Evolutionary conservation across 2,113 vertebrate species (phyloP).

Genomic region (Centropus unirufus): DNA sequence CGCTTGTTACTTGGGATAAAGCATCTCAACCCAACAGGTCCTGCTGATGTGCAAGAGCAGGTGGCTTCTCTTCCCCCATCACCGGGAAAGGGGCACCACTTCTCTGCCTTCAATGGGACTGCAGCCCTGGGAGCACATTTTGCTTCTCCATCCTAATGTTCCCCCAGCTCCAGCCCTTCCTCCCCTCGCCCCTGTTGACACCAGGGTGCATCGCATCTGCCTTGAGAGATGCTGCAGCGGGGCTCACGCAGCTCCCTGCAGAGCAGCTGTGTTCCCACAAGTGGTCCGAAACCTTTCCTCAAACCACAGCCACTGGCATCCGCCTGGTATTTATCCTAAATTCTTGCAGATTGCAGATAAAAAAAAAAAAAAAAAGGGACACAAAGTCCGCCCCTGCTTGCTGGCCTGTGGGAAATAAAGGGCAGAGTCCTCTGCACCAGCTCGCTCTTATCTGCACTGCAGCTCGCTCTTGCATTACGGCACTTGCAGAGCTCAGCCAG

Average conservation of each 20-base stretch:
- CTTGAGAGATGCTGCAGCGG: accelerated
- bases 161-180: background rate
- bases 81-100: background rate
- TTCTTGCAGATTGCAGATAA: background rate
- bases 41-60: background rate
- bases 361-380: background rate
- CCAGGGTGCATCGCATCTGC: accelerated
- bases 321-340: background rate
- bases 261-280: background rate
- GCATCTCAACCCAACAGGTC: background rate
- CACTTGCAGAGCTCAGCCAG: background rate
- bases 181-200: background rate
- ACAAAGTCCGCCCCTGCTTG: background rate
- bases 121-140: background rate
- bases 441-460: background rate
- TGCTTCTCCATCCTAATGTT: background rate
- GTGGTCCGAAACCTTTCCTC: background rate
- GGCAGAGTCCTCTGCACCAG: background rate
- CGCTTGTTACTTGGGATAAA: too few species aligned
- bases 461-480: background rate
- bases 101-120: background rate
- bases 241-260: background rate
- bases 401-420: background rate
- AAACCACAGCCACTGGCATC: background rate
- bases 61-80: background rate